A percentile compares a stretch with the other conserved stretches of the same genome.
These are phyloP conservation scores for Halichondria panicea DNA, from an alignment of 37 sponge, comb jelly and placozoan species.

Conservation along the genomic window DNA sequence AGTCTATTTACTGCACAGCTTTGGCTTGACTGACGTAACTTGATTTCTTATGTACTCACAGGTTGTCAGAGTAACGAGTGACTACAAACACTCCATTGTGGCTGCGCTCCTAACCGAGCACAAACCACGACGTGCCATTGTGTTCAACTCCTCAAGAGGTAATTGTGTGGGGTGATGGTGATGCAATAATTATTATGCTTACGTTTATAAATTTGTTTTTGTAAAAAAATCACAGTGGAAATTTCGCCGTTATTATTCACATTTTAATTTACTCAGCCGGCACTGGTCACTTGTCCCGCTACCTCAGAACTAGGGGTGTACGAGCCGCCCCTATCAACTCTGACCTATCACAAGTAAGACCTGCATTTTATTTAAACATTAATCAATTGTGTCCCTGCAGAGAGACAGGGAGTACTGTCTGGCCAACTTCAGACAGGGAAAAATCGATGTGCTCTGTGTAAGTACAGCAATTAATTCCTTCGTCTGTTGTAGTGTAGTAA, in stretches of 20 bases:
- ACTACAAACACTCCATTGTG: background rate
- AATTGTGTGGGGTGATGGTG: too few species aligned
- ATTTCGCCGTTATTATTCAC: background rate
- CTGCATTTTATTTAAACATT: background rate
- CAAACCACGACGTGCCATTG: slow-evolving; percentile 28
- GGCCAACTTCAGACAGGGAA: slow-evolving; percentile 26
- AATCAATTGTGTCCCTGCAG: slow-evolving; percentile 1
- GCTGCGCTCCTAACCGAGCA: slow-evolving; percentile 9
- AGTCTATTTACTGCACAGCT: too few species aligned
- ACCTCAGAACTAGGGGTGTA: background rate
- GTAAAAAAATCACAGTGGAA: background rate
- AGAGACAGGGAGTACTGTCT: slow-evolving; percentile 10
- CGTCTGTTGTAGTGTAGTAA: too few species aligned
- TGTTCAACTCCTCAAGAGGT: slow-evolving; percentile 45
- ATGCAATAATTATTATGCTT: too few species aligned
- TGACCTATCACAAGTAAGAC: slow-evolving; percentile 15
- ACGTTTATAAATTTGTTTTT: too few species aligned
- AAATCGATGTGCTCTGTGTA: slow-evolving; percentile 16
- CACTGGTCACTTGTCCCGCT: background rate
- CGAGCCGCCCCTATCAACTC: slow-evolving; percentile 15
- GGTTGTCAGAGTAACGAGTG: background rate
- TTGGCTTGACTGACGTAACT: background rate
- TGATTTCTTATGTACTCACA: background rate
- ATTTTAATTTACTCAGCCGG: background rate
- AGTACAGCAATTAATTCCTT: too few species aligned